These are phyloP conservation scores for Drosophila neotestacea DNA, from an alignment of 2,888 invertebrate species.

Conservation along the genomic window DNA sequence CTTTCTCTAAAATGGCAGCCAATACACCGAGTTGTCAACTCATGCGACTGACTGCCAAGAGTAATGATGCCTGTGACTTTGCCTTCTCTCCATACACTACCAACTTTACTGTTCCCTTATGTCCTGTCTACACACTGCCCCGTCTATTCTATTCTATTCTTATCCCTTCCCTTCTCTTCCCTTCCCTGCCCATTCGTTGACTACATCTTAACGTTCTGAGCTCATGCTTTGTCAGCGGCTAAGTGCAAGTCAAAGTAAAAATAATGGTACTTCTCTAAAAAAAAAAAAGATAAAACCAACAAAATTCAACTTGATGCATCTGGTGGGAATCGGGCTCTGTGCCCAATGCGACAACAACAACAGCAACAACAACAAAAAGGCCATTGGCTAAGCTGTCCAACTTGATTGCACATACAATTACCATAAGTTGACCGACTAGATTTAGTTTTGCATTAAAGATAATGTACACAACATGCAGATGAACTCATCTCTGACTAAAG, in stretches of 20 bases:
- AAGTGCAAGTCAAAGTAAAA: slow-evolving; percentile 76
- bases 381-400: slow-evolving; percentile 47
- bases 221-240: slow-evolving; percentile 73
- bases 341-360: slow-evolving; percentile 21
- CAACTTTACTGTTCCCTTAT: slow-evolving; percentile 4
- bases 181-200: too few species aligned
- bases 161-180: too few species aligned
- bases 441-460: background rate
- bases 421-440: slow-evolving; percentile 1
- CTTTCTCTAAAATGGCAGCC: slow-evolving; percentile 66
- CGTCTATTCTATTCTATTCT: too few species aligned
- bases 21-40: slow-evolving; percentile 74
- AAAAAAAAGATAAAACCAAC: background rate
- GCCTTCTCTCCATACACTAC: slow-evolving; percentile 9
- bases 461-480: too few species aligned
- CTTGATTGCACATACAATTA: slow-evolving; percentile 12
- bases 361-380: slow-evolving; percentile 26
- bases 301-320: slow-evolving; percentile 16
- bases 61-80: slow-evolving; percentile 65
- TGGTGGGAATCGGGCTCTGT: slow-evolving; percentile 25
- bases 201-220: slow-evolving; percentile 4
- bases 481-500: too few species aligned
- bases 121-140: slow-evolving; percentile 1
- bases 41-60: slow-evolving; percentile 67
- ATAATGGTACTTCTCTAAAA: slow-evolving; percentile 56